phyloP scores from a whole-genome alignment of 2,797 vertebrate species.

The Phataginus tetradactyla region DNA sequence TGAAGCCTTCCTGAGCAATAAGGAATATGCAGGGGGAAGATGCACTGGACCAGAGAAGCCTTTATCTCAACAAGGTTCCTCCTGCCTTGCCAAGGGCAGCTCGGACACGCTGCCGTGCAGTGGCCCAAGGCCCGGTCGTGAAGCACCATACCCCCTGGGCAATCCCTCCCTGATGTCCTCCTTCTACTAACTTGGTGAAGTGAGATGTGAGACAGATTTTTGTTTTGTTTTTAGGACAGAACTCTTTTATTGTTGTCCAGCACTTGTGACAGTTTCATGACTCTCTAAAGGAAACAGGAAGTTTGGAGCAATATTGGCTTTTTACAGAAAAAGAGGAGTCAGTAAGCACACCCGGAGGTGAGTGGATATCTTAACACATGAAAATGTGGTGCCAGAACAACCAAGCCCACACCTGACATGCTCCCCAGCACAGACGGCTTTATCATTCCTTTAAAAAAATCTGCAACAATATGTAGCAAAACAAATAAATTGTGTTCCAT shows the following conservation, averaged over 20 bases:
- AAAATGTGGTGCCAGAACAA: background rate
- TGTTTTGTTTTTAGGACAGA: conserved; percentile 5
- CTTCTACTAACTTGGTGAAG: background rate
- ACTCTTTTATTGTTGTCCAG: conserved; percentile 59
- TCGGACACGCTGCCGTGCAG: background rate
- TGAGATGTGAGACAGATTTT: background rate
- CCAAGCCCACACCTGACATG: background rate
- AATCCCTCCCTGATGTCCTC: background rate
- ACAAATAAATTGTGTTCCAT: conserved; percentile 71
- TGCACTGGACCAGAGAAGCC: background rate
- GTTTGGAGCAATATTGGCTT: conserved; percentile 5
- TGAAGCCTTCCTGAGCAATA: background rate
- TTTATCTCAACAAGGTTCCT: background rate
- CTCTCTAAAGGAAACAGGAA: conserved; percentile 26
- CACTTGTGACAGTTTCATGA: conserved; percentile 44
- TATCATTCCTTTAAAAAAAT: conserved; percentile 16
- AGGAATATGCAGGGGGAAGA: background rate
- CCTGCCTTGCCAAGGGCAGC: background rate
- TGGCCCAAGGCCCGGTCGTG: background rate
- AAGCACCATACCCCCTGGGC: background rate
- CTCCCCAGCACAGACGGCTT: conserved; percentile 1
- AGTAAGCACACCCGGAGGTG: background rate
- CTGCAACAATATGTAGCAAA: conserved; percentile 52
- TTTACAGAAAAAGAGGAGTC: conserved; percentile 41
- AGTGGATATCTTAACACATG: background rate